Percentiles rank a stretch among this genome's conserved stretches.
phyloP scores from a whole-genome alignment of 2,113 vertebrate genomes.

The Morone chrysops region DNA sequence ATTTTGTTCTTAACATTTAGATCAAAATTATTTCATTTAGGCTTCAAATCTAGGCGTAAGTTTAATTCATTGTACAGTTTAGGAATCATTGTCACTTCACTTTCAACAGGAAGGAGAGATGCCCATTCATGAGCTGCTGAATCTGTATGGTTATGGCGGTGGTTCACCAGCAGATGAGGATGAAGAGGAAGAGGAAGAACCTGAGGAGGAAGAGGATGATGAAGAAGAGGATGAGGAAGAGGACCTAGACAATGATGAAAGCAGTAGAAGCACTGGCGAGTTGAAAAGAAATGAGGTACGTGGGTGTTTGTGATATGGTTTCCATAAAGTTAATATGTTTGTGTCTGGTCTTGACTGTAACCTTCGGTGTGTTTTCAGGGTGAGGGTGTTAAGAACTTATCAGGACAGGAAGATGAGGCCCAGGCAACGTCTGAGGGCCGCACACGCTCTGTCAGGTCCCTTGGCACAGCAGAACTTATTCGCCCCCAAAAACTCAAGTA shows the following conservation, averaged over 20 bases:
- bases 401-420: slow-evolving; percentile 87
- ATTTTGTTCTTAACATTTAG: background rate
- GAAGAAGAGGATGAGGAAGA: slow-evolving; percentile 91
- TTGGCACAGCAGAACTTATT: slow-evolving; percentile 90
- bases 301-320: background rate
- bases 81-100: background rate
- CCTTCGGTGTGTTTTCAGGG: slow-evolving; percentile 75
- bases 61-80: background rate
- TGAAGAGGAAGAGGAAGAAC: slow-evolving; percentile 87
- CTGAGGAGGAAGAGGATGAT: slow-evolving; percentile 91
- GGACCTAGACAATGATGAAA: slow-evolving; percentile 91
- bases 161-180: slow-evolving; percentile 90
- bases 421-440: slow-evolving; percentile 89
- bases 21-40: background rate
- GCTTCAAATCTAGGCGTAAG: background rate
- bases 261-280: slow-evolving; percentile 92
- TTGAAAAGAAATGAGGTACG: slow-evolving; percentile 80
- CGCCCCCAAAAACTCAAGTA: slow-evolving; percentile 92
- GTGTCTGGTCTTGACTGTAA: background rate
- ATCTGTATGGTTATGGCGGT: slow-evolving; percentile 93
- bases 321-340: background rate
- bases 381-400: slow-evolving; percentile 89
- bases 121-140: slow-evolving; percentile 97
- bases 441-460: slow-evolving; percentile 86
- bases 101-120: slow-evolving; percentile 92